Conservation (phyloP, 1,140 invertebrate species). For the Diploscapter pachys region DNA sequence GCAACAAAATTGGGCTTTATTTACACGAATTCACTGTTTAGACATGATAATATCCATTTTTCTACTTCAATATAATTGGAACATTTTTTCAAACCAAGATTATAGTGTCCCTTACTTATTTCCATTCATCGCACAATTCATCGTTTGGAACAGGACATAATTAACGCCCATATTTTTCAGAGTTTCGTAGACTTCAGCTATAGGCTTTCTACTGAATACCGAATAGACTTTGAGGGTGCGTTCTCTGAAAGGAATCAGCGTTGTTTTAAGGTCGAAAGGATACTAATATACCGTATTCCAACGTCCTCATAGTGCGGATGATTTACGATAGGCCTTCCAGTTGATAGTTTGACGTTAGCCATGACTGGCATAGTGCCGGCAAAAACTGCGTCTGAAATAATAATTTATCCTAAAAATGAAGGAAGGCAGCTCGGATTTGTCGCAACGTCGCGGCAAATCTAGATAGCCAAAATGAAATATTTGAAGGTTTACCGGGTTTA, state of each 20-base stretch:
- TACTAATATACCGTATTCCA: conserved; percentile 65
- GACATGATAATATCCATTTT: not conserved
- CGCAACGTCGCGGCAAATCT: not conserved
- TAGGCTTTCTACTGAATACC: conserved; percentile 49
- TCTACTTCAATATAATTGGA: not conserved
- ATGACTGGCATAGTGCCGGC: conserved; percentile 80
- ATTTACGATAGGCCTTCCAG: conserved; percentile 73
- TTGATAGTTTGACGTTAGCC: conserved; percentile 75
- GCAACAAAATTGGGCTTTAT: not conserved
- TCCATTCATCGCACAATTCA: conserved; percentile 26
- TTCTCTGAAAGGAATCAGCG: conserved; percentile 40
- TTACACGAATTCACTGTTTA: not conserved
- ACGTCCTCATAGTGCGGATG: conserved; percentile 80
- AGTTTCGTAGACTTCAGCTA: conserved; percentile 44
- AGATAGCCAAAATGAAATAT: not conserved
- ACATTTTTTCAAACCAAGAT: not conserved
- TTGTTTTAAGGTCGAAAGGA: not conserved
- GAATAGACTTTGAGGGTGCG: conserved; percentile 56
- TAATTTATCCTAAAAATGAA: conserved; percentile 44
- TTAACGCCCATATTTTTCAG: conserved; percentile 51
- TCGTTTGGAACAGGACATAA: conserved; percentile 51
- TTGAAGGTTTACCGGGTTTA: not conserved
- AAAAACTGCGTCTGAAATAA: conserved; percentile 68
- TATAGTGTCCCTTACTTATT: not conserved
- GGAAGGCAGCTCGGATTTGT: not conserved